phyloP scores from a whole-genome alignment of 2,797 vertebrate genomes.

The Sebastes diploproa region DNA sequence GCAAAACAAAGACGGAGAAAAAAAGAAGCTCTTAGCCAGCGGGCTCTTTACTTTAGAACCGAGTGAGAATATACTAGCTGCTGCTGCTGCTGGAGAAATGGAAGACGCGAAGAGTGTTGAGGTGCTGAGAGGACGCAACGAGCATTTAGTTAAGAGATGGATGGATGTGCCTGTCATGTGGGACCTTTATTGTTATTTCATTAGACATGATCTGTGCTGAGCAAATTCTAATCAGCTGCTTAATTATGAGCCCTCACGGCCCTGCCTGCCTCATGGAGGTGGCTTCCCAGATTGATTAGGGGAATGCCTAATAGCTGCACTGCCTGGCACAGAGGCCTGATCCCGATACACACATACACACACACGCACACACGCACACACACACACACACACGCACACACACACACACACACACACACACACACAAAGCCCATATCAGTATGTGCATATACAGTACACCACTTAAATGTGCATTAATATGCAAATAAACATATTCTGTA shows the following conservation, averaged over 20 bases:
- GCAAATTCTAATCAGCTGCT: constrained; percentile 77
- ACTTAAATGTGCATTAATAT: constrained; percentile 21
- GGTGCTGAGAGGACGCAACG: constrained; percentile 24
- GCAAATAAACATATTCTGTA: constrained; percentile 8
- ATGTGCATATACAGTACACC: constrained; percentile 9
- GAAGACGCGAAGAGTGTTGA: background rate
- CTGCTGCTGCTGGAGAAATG: constrained; percentile 11
- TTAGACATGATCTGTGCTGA: constrained; percentile 71
- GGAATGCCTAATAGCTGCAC: constrained; percentile 59
- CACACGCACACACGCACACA: background rate
- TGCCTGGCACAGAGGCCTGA: constrained; percentile 18
- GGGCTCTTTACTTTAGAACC: constrained; percentile 24
- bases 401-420: background rate
- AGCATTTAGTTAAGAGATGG: constrained; percentile 50
- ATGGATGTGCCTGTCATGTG: constrained; percentile 58
- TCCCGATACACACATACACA: background rate
- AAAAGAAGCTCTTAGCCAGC: constrained; percentile 6
- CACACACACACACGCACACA: background rate
- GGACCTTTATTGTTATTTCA: constrained; percentile 76
- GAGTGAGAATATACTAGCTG: background rate
- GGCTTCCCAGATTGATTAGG: constrained; percentile 66
- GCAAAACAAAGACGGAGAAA: constrained; percentile 28
- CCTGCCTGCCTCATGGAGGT: constrained; percentile 45
- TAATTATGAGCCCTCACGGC: constrained; percentile 76
- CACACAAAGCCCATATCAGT: background rate